Base-by-base conservation (phyloP, 92 coral and sea anemone species). In the Porites rus region DNA sequence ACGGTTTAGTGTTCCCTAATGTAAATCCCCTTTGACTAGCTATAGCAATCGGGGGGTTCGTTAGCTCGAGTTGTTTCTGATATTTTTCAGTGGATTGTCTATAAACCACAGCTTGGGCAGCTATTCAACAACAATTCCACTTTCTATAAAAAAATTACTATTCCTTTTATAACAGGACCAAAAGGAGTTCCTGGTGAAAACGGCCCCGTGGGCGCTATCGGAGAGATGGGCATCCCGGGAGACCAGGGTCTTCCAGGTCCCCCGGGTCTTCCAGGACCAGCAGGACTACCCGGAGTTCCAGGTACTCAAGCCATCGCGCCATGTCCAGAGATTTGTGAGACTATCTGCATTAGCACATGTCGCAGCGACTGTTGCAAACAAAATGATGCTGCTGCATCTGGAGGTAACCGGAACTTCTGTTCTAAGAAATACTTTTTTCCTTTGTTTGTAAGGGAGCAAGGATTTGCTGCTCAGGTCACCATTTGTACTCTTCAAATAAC, bases 281-380 rank as follows among this genome's bases (percentile, higher is more conserved):
- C 94, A 25, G 98, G 98, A 75, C 93, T 90, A 18, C 92, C 92
- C 51, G 96, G 98, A 69, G 93, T 89, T 4, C 90, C 96, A 17
- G 98, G 94, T 14, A 58, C 89, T 14, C 79, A 66, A 74, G 87
- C 91, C 22, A 19, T 66, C 6, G 56, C 86, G n/a, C 52, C 65
- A 11, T 81, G 86, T 11, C 77, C 69, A 12, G 86, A 81, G 78
- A 83, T 88, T 69, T 92, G 92, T 20, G 90, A 85, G 65, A 85
- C 90, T 12, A 28, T 82, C 43, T 88, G 94, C 72, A 65, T 89
- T 8, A 64, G 90, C 31, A 51, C 70, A 73, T 88, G 94, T 68
- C 88, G 88, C 10, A 69, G 84, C 14, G 24, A 77, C 8, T 88
- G 94, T 65, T 92, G 94, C 59, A 83, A 31, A 16, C 46, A 43